Evolutionary conservation across 2,797 vertebrate species (phyloP), one percentile per base, ranked within the genome.

Genomic region (Gymnodraco acuticeps): DNA sequence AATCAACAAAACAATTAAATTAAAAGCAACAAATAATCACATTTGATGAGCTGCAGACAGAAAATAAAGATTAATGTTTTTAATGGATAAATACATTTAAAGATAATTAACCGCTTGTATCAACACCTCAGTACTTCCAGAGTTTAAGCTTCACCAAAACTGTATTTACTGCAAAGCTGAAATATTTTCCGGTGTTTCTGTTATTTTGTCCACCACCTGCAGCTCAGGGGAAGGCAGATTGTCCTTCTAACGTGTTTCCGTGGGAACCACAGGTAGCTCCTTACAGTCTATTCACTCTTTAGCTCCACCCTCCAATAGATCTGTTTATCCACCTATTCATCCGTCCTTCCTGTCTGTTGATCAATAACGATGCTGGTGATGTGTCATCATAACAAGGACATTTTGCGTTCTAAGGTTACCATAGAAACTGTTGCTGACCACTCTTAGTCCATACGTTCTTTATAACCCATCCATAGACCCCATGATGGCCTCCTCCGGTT

Each of bases 341-440:
- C 38, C 38, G 31, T 69, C 47, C 48, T 33, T 64, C 58, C 52
- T 64, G 12, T 71, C 48, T 41, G 33, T 15, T 69, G 70, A 78
- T 85, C 80, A 70, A 64, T 85, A 59, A 46, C 47, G 51, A 60
- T 5, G 7, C 16, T 3, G 23, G 10, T 33, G 46, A 45, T 56
- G 52, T 60, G 20, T 64, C 74, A 77, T 80, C 52, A 45, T 53
- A 73, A 62, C 10, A 75, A 70, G 72, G 64, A 60, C 20, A 9
- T 64, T 63, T 63, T 61, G 27, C 61, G 12, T 50, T 31, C 33
- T 76, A 48, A 19, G 33, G 87, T 88, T 86, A 31, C 80, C 64
- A 82, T 87, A 77, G 82, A 80, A 86, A 88, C 80, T 3, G 41
- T 42, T 58, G 50, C n/a, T 70, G 68, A 70, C 76, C 70, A 45